Base-by-base conservation (phyloP, 2,888 invertebrate species). In the Liopterus haemorrhoidalis region DNA sequence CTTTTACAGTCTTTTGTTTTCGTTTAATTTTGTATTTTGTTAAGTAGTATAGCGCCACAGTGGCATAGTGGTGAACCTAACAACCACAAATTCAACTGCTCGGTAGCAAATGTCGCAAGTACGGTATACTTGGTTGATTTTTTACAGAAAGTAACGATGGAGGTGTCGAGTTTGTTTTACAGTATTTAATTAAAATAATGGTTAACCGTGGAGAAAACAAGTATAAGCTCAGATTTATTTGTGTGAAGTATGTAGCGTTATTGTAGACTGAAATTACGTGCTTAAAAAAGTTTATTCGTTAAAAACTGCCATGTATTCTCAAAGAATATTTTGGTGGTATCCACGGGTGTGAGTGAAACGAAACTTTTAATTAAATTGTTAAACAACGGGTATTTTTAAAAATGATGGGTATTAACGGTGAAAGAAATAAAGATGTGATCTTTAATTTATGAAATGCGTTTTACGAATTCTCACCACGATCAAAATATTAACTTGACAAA, bases 401-500 rank as follows among this genome's bases (percentile, higher is more conserved):
- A 31, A 44, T 44, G 44, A 30, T 38, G 28, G 37, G 44, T 25
- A 31, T 22, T 44, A 30, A 32, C 21, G 22, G 30, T 38, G 38
- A 37, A 54, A 55, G 59, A 72, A 68, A 68, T 68, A 66, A 68
- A 50, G 51, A 52, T 47, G 33, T 48, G 50, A 71, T 70, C 70
- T 68, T 68, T 71, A 66, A 70, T 72, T 70, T 71, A 76, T 78
- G 78, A 78, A 70, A 78, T 78, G 78, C 78, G 75, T 75, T 77
- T 77, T 75, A 63, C 65, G 50, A 65, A 66, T 52, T 57, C 57
- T 52, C 54, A 50, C 47, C 74, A 75, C 71, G 72, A 72, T 71
- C 70, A 73, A 70, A 73, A 73, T 72, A 74, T 73, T 76, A 78
- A 76, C 73, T 75, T 76, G 76, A 80, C 79, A 79, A 79, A 79